Conservation (phyloP, 64 coral and sea anemone genomes). For the Orbicella faveolata region DNA sequence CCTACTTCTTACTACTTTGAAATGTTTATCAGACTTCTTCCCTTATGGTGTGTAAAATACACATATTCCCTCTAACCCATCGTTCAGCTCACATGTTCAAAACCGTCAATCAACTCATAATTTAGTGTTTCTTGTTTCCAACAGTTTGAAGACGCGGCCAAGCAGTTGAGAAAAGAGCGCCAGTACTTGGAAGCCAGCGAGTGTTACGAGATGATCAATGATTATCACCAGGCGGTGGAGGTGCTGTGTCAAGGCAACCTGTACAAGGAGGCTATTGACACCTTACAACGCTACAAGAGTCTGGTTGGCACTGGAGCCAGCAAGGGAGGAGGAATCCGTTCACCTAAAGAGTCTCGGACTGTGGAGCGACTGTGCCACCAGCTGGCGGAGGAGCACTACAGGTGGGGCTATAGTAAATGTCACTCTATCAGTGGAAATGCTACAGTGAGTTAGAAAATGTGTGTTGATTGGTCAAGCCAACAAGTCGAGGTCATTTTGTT, state of each 20-base stretch:
- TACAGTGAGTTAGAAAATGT: neutral
- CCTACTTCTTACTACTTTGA: no score
- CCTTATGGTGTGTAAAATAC: no score
- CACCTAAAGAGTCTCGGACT: slow-evolving; percentile 51
- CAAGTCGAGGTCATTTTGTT: neutral
- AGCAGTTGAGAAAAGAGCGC: slow-evolving; percentile 48
- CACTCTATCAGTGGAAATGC: neutral
- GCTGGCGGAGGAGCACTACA: slow-evolving; percentile 54
- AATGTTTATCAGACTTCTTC: no score
- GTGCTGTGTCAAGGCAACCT: slow-evolving; percentile 63
- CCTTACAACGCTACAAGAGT: slow-evolving; percentile 64
- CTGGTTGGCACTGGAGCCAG: slow-evolving; percentile 27
- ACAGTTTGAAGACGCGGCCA: slow-evolving; percentile 77
- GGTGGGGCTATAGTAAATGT: slow-evolving; percentile 10
- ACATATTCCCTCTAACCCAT: neutral
- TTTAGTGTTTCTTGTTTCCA: neutral
- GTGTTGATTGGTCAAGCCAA: neutral
- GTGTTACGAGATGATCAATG: slow-evolving; percentile 68
- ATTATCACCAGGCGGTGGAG: slow-evolving; percentile 78
- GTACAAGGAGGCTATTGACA: slow-evolving; percentile 72
- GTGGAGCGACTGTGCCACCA: slow-evolving; percentile 58
- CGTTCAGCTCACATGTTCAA: neutral
- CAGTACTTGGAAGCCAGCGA: slow-evolving; percentile 65
- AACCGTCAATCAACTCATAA: neutral
- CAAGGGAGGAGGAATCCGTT: slow-evolving; percentile 40